These are phyloP conservation scores for Diarsia dahlii DNA, from an alignment of 2,888 invertebrate species.

Conservation along the genomic window DNA sequence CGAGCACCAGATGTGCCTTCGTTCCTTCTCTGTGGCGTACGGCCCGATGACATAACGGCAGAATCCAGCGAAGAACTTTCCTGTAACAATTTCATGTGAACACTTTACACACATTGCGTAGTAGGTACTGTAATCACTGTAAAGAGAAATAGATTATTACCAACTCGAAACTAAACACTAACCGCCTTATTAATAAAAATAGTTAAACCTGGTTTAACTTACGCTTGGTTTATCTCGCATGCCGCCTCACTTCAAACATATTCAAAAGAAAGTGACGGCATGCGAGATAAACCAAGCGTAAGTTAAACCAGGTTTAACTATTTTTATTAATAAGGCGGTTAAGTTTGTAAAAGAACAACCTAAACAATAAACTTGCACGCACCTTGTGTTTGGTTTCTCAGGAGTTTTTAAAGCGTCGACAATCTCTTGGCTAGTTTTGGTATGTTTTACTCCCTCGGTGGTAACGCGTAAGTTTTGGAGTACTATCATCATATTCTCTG, in stretches of 20 bases:
- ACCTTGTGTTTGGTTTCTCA: conserved; percentile 86
- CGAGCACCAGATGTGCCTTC: conserved; percentile 91
- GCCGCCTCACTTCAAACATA: too few species aligned
- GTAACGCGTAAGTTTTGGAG: conserved; percentile 88
- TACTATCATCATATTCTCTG: conserved; percentile 91
- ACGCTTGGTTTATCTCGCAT: too few species aligned
- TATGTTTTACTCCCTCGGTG: conserved; percentile 68
- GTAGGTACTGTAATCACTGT: background rate
- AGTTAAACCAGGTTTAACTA: too few species aligned
- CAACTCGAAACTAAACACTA: background rate
- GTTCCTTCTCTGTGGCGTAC: conserved; percentile 93
- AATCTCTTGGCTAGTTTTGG: conserved; percentile 84
- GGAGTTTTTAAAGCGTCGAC: conserved; percentile 88
- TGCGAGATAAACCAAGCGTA: too few species aligned
- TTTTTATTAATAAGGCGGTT: too few species aligned
- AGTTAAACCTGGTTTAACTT: too few species aligned
- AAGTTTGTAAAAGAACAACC: background rate
- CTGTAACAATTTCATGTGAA: conserved; percentile 75
- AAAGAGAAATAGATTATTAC: background rate
- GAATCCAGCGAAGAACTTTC: conserved; percentile 90
- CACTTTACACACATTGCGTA: background rate
- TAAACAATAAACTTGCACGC: conserved; percentile 35
- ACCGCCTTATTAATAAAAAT: too few species aligned
- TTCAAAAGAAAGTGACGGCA: too few species aligned
- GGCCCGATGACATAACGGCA: conserved; percentile 91